Conservation (phyloP, 1,140 invertebrate genomes). For the Leptinotarsa texana region DNA sequence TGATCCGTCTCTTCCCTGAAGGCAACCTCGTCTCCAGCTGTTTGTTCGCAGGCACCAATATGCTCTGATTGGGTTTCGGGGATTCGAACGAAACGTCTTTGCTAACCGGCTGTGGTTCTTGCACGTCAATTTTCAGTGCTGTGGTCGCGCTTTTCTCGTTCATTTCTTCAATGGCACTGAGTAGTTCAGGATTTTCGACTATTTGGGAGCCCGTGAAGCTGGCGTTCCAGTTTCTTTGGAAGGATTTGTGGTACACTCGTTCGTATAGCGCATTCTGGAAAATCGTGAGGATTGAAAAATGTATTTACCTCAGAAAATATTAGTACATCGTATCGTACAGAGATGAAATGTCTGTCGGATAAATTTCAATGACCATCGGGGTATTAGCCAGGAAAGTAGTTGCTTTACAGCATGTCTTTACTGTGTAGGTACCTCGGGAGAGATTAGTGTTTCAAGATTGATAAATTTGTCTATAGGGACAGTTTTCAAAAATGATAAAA, state of each 20-base stretch:
- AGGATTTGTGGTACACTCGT: conserved; percentile 82
- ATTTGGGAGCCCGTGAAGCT: conserved; percentile 65
- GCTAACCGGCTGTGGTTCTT: conserved; percentile 32
- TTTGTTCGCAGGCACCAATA: conserved; percentile 78
- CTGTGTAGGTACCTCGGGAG: no score
- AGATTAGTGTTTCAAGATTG: no score
- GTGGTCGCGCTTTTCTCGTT: conserved; percentile 35
- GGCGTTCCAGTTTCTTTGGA: conserved; percentile 60
- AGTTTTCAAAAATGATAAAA: no score
- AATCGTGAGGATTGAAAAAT: background rate
- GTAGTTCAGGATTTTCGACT: conserved; percentile 81
- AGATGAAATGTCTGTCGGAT: no score
- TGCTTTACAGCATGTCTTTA: no score
- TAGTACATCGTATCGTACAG: no score
- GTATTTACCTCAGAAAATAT: no score
- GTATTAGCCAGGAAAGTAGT: no score
- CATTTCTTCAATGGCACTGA: conserved; percentile 62
- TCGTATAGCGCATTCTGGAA: conserved; percentile 77
- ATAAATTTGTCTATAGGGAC: no score
- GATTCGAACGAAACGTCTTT: conserved; percentile 42
- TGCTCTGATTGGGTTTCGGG: conserved; percentile 51
- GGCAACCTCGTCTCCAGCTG: conserved; percentile 94
- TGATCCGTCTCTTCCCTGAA: conserved; percentile 92
- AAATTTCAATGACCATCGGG: no score
- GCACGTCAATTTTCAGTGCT: conserved; percentile 30